Evolutionary conservation across 2,113 vertebrate species (phyloP).

Genomic region (Dascyllus trimaculatus): DNA sequence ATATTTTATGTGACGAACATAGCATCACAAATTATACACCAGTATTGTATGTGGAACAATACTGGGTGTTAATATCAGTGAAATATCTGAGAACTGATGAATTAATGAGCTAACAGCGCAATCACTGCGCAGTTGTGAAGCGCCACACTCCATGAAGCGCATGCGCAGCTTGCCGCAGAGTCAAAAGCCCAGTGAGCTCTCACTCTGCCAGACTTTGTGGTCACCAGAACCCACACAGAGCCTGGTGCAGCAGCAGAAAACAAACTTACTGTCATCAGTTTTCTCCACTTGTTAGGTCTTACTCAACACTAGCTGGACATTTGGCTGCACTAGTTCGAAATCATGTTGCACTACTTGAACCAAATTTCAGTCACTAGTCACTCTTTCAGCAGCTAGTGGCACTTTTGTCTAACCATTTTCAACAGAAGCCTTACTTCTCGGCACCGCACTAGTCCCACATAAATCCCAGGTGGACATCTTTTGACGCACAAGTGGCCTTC

Average conservation of each 20-base stretch:
- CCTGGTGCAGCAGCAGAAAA: neutral
- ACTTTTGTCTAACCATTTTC: too few species aligned
- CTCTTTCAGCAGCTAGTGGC: too few species aligned
- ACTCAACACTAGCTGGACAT: too few species aligned
- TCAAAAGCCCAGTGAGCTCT: accelerated
- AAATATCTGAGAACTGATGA: neutral
- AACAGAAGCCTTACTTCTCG: too few species aligned
- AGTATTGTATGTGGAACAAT: accelerated
- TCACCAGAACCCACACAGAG: neutral
- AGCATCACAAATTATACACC: neutral
- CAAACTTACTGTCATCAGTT: neutral
- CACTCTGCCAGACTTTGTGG: conserved; percentile 8
- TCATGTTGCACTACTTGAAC: too few species aligned
- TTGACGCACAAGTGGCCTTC: too few species aligned
- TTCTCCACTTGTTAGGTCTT: too few species aligned
- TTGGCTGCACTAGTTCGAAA: too few species aligned
- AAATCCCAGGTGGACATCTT: too few species aligned
- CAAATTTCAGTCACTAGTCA: too few species aligned
- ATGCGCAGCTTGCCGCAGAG: neutral
- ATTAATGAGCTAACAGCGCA: neutral
- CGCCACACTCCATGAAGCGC: neutral
- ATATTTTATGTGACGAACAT: neutral
- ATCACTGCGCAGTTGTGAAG: conserved; percentile 12
- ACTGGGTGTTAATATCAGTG: accelerated
- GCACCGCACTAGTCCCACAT: too few species aligned